Conservation (phyloP, 2,888 invertebrate genomes). For the Chalcosyrphus nemorum region DNA sequence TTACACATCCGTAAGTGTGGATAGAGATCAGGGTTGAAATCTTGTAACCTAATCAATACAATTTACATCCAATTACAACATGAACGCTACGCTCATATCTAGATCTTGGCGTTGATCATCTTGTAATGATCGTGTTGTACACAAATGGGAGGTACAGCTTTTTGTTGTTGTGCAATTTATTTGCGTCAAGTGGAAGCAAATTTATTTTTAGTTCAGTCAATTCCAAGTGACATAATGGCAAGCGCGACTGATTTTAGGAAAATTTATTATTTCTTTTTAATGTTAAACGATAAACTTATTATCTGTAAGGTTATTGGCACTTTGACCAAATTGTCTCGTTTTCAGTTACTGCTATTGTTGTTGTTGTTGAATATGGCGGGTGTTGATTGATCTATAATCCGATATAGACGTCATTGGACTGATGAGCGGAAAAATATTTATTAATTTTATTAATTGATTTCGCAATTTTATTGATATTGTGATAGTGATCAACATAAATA, state of each 20-base stretch:
- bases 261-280: conserved; percentile 21
- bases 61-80: neutral
- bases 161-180: conserved; percentile 18
- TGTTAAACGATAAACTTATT: conserved; percentile 13
- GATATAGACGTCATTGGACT: neutral
- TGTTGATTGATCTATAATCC: neutral
- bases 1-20: conserved; percentile 3
- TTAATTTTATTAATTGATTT: neutral
- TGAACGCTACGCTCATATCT: neutral
- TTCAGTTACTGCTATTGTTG: neutral
- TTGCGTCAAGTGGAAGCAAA: conserved; percentile 16
- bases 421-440: neutral
- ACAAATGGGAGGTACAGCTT: neutral
- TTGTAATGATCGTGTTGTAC: conserved; percentile 39
- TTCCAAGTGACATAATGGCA: conserved; percentile 33
- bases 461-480: neutral
- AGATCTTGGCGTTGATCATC: conserved; percentile 32
- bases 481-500: neutral
- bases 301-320: conserved; percentile 50
- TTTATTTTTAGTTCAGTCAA: conserved; percentile 5
- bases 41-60: neutral
- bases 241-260: neutral
- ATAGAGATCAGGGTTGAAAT: neutral
- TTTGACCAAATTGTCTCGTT: neutral
- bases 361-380: neutral